Evolutionary conservation across 2,888 invertebrate genomes (phyloP).

Genomic region (Arenicola marina): DNA sequence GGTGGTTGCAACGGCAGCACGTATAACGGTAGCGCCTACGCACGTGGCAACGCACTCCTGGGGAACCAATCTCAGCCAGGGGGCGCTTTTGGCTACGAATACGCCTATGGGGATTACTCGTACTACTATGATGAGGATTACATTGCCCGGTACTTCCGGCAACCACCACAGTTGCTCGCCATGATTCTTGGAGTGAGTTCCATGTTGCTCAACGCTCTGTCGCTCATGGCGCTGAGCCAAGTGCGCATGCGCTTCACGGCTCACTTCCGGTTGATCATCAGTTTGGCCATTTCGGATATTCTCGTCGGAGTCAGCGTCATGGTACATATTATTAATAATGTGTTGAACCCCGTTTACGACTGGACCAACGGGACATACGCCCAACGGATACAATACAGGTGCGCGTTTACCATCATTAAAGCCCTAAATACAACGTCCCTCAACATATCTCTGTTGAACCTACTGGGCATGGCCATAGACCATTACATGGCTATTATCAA

Average conservation of each 20-base stretch:
- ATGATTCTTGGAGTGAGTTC: constrained; percentile 33
- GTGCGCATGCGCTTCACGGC: constrained; percentile 37
- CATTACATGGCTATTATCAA: constrained; percentile 34
- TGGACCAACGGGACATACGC: constrained; percentile 17
- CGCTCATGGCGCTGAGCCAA: constrained; percentile 42
- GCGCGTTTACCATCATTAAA: constrained; percentile 39
- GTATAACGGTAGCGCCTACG: too few species aligned
- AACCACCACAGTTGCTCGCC: too few species aligned
- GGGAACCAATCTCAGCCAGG: too few species aligned
- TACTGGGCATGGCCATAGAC: constrained; percentile 34
- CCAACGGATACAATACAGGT: constrained; percentile 35
- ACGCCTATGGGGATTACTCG: too few species aligned
- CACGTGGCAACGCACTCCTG: too few species aligned
- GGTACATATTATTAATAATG: constrained; percentile 39
- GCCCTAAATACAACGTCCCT: constrained; percentile 43
- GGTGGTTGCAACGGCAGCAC: too few species aligned
- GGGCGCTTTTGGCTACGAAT: too few species aligned
- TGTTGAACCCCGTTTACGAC: constrained; percentile 32
- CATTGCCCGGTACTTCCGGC: too few species aligned
- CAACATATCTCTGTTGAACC: constrained; percentile 37
- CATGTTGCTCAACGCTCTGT: constrained; percentile 39
- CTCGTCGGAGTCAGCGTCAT: constrained; percentile 44
- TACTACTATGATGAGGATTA: too few species aligned
- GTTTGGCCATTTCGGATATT: constrained; percentile 44
- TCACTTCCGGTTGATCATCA: constrained; percentile 47